These are phyloP conservation scores for Ia io DNA, from an alignment of 2,113 vertebrate species.

Conservation along the genomic window DNA sequence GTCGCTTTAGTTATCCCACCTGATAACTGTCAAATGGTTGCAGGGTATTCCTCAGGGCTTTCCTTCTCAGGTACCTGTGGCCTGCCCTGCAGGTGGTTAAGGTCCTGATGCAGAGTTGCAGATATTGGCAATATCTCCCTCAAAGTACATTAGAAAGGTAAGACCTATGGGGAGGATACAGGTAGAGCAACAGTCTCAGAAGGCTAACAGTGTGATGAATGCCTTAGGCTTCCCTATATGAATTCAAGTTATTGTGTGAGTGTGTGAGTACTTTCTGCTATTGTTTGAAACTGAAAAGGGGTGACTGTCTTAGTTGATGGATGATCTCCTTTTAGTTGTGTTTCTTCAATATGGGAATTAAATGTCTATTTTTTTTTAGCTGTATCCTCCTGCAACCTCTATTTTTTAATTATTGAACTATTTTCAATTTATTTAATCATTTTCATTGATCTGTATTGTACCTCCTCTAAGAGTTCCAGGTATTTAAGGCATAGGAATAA, in stretches of 20 bases:
- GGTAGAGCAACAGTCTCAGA: not conserved
- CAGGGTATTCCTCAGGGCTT: not conserved
- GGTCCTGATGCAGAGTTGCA: not conserved
- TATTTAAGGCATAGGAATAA: not conserved
- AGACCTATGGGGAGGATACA: not conserved
- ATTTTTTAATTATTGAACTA: conserved; percentile 19
- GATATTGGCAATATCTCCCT: not conserved
- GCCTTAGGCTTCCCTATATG: not conserved
- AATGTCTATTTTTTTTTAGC: not conserved
- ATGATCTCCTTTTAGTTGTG: not conserved
- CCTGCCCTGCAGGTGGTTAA: not conserved
- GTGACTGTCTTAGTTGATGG: not conserved
- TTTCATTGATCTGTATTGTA: not conserved
- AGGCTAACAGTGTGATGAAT: not conserved
- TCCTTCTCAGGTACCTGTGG: not conserved
- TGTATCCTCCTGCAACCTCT: not conserved
- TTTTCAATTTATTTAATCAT: conserved; percentile 9
- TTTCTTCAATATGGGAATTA: not conserved
- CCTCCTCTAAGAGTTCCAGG: not conserved
- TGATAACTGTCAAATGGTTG: not conserved
- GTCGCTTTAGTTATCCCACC: not conserved
- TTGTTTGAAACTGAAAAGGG: not conserved
- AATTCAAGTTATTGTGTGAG: not conserved
- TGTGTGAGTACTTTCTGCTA: not conserved
- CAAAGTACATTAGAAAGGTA: not conserved